phyloP scores from a whole-genome alignment of 2,113 vertebrate genomes.

The Lichenostomus cassidix region DNA sequence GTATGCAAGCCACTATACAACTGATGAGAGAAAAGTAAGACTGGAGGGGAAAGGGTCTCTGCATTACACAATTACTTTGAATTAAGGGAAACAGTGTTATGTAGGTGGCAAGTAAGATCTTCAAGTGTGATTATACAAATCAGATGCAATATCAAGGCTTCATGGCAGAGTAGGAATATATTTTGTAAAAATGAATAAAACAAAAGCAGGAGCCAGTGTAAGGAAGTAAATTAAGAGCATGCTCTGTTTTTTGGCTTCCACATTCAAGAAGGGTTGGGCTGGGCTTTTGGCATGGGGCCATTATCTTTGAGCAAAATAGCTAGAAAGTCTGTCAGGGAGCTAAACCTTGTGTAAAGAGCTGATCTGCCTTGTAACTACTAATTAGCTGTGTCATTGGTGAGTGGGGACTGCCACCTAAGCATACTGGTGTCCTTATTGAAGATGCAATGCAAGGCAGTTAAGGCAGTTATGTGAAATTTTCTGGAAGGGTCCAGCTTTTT shows the following conservation, averaged over 20 bases:
- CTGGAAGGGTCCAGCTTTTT: background rate
- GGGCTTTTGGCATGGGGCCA: background rate
- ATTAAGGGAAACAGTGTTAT: background rate
- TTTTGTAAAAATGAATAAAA: background rate
- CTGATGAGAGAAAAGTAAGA: constrained; percentile 93
- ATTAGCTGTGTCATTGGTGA: background rate
- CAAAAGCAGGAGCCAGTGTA: background rate
- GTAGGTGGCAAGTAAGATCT: background rate
- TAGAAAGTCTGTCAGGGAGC: background rate
- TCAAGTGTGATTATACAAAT: rapidly evolving
- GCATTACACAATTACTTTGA: background rate
- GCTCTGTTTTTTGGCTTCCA: background rate
- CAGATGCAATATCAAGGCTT: background rate
- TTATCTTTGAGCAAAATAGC: background rate
- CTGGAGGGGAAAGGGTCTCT: background rate
- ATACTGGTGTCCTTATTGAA: background rate
- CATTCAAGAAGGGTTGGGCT: background rate
- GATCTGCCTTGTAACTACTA: background rate
- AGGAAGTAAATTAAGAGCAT: background rate
- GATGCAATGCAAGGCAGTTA: background rate
- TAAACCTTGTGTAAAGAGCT: background rate
- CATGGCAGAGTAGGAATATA: background rate
- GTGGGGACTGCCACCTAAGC: background rate
- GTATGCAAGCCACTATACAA: constrained; percentile 86
- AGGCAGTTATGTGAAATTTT: background rate